Conservation (phyloP, 2,888 invertebrate species). For the Teinopalpus imperialis region DNA sequence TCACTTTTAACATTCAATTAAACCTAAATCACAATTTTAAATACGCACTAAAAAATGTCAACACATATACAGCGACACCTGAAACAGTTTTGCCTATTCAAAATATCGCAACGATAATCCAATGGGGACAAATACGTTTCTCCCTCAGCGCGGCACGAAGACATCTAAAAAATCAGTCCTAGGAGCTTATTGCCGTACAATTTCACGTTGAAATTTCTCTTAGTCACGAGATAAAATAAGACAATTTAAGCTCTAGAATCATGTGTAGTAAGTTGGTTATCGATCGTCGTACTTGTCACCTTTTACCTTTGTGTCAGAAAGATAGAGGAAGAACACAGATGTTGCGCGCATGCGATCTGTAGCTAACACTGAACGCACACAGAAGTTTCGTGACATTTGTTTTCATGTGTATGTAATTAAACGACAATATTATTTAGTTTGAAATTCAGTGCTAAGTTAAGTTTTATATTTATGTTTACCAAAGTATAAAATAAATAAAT, state of each 20-base stretch:
- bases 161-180: slow-evolving; percentile 78
- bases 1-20: slow-evolving; percentile 4
- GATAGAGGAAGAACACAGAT: slow-evolving; percentile 73
- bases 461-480: slow-evolving; percentile 44
- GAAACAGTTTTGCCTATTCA: slow-evolving; percentile 48
- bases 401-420: slow-evolving; percentile 41
- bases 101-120: slow-evolving; percentile 37
- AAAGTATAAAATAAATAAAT: too few species aligned
- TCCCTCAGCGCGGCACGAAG: slow-evolving; percentile 56
- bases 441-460: slow-evolving; percentile 56
- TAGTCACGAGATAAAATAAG: slow-evolving; percentile 11
- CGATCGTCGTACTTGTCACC: slow-evolving; percentile 26
- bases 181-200: slow-evolving; percentile 70
- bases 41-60: slow-evolving; percentile 26
- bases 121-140: slow-evolving; percentile 54
- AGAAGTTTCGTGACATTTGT: slow-evolving; percentile 29
- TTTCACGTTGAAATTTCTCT: slow-evolving; percentile 53
- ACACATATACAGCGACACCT: slow-evolving; percentile 35
- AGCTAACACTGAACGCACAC: slow-evolving; percentile 39
- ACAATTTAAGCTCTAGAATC: slow-evolving; percentile 32
- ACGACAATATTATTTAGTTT: slow-evolving; percentile 56
- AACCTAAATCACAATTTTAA: slow-evolving; percentile 1
- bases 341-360: slow-evolving; percentile 76
- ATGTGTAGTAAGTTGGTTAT: slow-evolving; percentile 28
- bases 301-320: slow-evolving; percentile 37